Percentiles rank a stretch among this genome's conserved stretches.
These are phyloP conservation scores for Danio albolineatus DNA, from an alignment of 2,797 vertebrate species.

Conservation along the genomic window DNA sequence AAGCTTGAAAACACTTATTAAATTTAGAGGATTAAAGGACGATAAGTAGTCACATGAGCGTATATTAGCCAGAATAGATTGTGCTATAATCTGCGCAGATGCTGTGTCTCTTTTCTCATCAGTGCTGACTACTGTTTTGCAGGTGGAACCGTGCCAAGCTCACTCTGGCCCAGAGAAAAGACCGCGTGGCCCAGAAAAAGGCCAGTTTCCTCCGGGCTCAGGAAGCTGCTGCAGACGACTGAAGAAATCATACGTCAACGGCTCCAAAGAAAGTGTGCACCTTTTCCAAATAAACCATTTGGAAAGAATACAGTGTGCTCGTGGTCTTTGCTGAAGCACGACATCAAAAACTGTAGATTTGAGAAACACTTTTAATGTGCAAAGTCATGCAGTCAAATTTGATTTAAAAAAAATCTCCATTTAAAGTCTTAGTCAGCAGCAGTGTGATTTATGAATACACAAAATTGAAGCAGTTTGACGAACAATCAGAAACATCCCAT, in stretches of 20 bases:
- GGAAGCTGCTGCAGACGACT: constrained; percentile 83
- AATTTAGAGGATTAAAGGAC: no score
- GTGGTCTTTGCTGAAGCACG: not conserved
- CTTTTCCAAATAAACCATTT: constrained; percentile 83
- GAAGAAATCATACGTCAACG: constrained; percentile 62
- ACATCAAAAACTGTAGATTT: not conserved
- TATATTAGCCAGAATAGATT: no score
- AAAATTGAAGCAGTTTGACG: constrained; percentile 12
- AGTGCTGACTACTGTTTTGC: constrained; percentile 17
- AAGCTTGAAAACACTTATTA: no score
- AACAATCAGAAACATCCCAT: constrained; percentile 1
- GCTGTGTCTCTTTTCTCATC: not conserved
- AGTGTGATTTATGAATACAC: constrained; percentile 46
- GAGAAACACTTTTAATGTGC: constrained; percentile 76
- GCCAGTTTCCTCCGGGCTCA: constrained; percentile 96
- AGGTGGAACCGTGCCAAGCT: constrained; percentile 98
- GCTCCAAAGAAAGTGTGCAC: constrained; percentile 59
- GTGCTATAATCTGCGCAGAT: not conserved
- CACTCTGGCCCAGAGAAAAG: constrained; percentile 94
- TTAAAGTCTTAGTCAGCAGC: constrained; percentile 63
- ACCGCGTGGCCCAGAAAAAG: constrained; percentile 97
- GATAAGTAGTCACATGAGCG: no score
- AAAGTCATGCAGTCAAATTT: constrained; percentile 78
- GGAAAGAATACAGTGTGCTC: constrained; percentile 58
- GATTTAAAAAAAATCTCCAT: constrained; percentile 65